These are phyloP conservation scores for Nasonovia ribisnigri DNA, from an alignment of 2,888 invertebrate species.

Conservation along the genomic window DNA sequence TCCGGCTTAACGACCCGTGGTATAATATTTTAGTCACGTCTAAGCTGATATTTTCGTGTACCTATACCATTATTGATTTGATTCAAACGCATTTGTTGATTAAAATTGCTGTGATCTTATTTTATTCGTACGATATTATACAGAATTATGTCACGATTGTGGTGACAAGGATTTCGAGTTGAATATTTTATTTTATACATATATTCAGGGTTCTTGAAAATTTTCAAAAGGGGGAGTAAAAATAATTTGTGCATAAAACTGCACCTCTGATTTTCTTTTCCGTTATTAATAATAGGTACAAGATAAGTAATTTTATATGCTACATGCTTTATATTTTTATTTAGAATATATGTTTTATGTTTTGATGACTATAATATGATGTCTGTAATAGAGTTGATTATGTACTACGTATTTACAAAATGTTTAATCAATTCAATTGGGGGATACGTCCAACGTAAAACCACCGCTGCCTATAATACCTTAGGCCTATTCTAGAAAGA, in stretches of 20 bases:
- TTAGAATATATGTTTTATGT: too few relatives aligned
- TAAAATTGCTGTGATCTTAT: not conserved
- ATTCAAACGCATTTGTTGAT: slow-evolving; percentile 19
- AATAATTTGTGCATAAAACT: not conserved
- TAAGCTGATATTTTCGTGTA: not conserved
- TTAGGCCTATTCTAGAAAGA: not conserved
- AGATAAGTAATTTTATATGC: not conserved
- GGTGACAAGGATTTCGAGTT: not conserved
- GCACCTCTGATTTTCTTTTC: not conserved
- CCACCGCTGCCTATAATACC: not conserved
- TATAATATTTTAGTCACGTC: slow-evolving; percentile 32
- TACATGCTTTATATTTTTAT: not conserved
- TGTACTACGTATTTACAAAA: not conserved
- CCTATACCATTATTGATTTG: not conserved
- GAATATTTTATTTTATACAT: not conserved
- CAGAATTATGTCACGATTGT: not conserved
- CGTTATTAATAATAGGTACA: not conserved
- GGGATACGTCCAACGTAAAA: not conserved
- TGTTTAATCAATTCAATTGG: too few relatives aligned
- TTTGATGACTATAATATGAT: too few relatives aligned
- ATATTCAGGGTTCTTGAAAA: not conserved
- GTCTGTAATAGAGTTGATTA: not conserved
- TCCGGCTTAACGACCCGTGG: not conserved
- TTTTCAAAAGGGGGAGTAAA: not conserved
- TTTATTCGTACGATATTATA: not conserved